Conservation (phyloP, 2,113 vertebrate genomes). For the Tachysurus vachellii region DNA sequence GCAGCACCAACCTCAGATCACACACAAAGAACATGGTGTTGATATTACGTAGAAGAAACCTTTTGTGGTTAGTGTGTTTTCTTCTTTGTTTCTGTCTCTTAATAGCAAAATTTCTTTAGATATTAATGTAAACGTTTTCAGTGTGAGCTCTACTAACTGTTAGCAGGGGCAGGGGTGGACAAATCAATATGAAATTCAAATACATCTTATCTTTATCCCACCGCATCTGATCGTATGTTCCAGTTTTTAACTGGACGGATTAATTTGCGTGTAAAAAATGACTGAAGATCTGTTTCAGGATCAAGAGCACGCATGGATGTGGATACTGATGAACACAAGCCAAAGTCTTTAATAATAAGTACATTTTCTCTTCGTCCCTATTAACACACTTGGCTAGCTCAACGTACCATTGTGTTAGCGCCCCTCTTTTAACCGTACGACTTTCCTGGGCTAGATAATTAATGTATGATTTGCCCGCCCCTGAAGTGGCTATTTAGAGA, state of each 20-base stretch:
- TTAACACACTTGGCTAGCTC: background rate
- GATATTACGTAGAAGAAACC: background rate
- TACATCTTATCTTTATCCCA: no score
- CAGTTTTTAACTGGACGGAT: background rate
- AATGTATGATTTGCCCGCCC: background rate
- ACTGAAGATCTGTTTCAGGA: background rate
- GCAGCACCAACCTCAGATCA: no score
- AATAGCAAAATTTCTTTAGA: background rate
- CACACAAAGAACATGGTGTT: background rate
- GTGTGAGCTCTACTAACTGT: slow-evolving; percentile 38
- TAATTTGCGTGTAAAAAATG: background rate
- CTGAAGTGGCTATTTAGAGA: background rate
- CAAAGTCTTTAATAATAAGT: background rate
- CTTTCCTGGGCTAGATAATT: background rate
- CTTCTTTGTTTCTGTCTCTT: background rate
- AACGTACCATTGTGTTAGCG: background rate
- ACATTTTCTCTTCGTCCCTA: background rate
- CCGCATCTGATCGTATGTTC: no score
- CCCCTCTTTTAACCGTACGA: background rate
- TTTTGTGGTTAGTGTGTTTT: background rate
- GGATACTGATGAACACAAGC: background rate
- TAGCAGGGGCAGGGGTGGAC: background rate
- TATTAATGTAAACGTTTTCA: slow-evolving; percentile 16
- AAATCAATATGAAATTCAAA: background rate
- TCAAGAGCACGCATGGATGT: background rate